A percentile compares a stretch with the other conserved stretches of the same genome.
Evolutionary conservation across 2,113 vertebrate species (phyloP).

Genomic region (Odocoileus hemionus): DNA sequence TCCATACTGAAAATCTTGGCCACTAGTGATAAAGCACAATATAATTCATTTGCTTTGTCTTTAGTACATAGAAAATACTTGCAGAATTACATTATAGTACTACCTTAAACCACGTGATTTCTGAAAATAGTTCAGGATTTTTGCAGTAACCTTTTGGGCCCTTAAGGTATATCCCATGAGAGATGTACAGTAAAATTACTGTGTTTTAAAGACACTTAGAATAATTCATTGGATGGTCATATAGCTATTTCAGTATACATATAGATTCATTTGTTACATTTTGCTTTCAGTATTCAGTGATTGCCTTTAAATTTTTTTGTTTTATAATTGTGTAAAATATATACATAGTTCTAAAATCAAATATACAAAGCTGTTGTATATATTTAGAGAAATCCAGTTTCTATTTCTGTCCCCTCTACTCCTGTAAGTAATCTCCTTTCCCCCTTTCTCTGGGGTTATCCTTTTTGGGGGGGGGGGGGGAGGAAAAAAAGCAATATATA

Average conservation of each 20-base stretch:
- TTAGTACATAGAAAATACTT: not conserved
- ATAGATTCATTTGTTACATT: not conserved
- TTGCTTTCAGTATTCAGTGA: not conserved
- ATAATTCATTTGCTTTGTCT: not conserved
- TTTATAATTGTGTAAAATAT: not conserved
- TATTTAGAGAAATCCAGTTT: slow-evolving; percentile 12
- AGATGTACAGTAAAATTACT: not conserved
- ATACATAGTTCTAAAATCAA: slow-evolving; percentile 21
- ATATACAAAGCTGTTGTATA: not conserved
- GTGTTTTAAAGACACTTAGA: slow-evolving; percentile 9
- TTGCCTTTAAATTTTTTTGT: not conserved
- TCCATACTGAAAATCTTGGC: not conserved
- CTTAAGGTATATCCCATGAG: not conserved
- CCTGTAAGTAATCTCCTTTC: not conserved
- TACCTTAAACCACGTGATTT: not conserved
- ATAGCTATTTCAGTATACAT: not conserved
- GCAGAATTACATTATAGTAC: not conserved
- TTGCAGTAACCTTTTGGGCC: not conserved
- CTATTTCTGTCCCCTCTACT: not conserved
- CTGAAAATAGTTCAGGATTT: slow-evolving; percentile 32
- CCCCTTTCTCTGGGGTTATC: not conserved
- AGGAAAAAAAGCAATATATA: not conserved
- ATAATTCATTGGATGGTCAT: not conserved
- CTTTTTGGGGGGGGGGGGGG: not conserved
- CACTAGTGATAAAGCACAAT: not conserved